A percentile compares a stretch with the other conserved stretches of the same genome.
Conservation (phyloP, 2,888 invertebrate genomes). For the Rhagophthalmus giganteus region DNA sequence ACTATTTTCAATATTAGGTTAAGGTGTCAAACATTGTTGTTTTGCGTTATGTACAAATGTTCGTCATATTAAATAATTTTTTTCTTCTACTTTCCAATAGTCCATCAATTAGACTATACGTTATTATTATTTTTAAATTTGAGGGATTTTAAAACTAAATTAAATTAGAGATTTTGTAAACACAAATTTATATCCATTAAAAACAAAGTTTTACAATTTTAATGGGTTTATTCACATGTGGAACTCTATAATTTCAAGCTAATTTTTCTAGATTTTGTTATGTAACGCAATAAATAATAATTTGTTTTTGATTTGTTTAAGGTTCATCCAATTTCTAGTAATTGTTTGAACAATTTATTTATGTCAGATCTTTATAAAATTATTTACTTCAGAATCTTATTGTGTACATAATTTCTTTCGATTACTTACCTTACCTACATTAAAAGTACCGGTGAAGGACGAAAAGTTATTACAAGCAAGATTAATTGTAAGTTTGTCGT, state of each 20-base stretch:
- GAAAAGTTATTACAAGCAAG: too few species aligned
- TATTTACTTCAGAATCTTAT: too few species aligned
- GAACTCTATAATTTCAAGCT: neutral
- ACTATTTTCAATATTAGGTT: neutral
- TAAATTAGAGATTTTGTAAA: neutral
- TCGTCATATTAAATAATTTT: neutral
- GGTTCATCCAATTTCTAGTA: too few species aligned
- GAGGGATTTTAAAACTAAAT: neutral
- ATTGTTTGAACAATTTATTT: too few species aligned
- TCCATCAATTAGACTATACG: neutral
- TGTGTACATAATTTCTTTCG: too few species aligned
- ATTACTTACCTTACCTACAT: too few species aligned
- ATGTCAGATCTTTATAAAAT: too few species aligned
- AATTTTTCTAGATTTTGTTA: neutral
- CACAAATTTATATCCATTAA: too few species aligned
- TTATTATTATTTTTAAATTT: neutral
- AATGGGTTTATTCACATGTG: neutral
- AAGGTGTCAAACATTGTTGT: neutral
- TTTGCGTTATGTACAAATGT: neutral
- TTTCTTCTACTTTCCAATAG: neutral
- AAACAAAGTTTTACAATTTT: neutral
- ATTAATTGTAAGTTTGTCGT: too few species aligned
- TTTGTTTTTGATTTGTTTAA: too few species aligned
- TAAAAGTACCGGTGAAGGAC: too few species aligned
- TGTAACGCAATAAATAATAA: neutral